Base-by-base conservation (phyloP, 2,797 vertebrate species). In the Oreonectes daqikongensis region DNA sequence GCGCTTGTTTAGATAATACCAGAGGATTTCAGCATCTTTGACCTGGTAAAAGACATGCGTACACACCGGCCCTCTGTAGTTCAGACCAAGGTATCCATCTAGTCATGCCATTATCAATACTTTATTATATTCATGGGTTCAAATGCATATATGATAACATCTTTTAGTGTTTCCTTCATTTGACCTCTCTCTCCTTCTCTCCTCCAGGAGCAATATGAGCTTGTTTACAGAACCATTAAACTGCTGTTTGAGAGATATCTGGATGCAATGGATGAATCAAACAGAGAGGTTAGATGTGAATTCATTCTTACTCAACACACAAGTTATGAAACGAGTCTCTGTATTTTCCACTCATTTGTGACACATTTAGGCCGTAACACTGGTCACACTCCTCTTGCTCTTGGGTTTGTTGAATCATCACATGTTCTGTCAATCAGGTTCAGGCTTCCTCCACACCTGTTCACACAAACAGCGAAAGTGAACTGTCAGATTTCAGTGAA, bases 61-160 rank as follows among this genome's bases (percentile, higher is more conserved):
- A 98, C 94, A 0, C 96, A 99, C 65, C 93, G 98, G 15, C 94
- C 96, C 14, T 97, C 96, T 0, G 81, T 99, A 42, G 98, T 99
- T 84, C 98, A 99, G 88, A 99, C 97, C 53, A 96, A 96, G 96
- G 98, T 98, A 87, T 0, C 24, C 22, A 74, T 26, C 30, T 44
- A 20, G 50, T 46, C 44, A 46, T 46, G 44, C 44, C 1, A 17
- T 18, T 6, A 46, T 46, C 15, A 46, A 18, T 18, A 46, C 5
- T 18, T 46, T 46, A 35, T 35, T 18, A 46, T 17, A 1, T 20
- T 50, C 5, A 15, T 17, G 4, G 44, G 10, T 40, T 40, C 3
- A 40, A 44, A 44, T 44, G 42, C 17, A 18, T 5, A 18, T 0
- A 18, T 46, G 7, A 11, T 17, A 46, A 18, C 15, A 0, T n/a